Evolutionary conservation across 2,888 invertebrate species (phyloP), one percentile per base, ranked within the genome.

Genomic region (Watsonalla cultraria): DNA sequence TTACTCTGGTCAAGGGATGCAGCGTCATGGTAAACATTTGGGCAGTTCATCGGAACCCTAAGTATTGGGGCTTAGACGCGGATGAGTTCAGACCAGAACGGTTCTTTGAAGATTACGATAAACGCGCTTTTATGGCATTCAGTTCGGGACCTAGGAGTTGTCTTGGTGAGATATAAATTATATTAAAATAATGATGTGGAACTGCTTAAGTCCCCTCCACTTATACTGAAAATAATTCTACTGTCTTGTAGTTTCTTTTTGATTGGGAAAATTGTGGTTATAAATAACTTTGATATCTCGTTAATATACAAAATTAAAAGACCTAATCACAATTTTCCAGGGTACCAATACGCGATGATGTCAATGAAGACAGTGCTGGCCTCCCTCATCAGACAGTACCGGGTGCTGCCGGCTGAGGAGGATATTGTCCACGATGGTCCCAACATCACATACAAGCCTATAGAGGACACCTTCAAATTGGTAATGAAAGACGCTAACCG

Each of bases 41-140:
- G 74, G 76, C 74, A 0, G 53, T 74, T 0, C 78, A 84, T 47
- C 77, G 81, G 33, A 78, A 84, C 61, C 76, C 78, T 0, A 56
- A 55, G 2, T 77, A 78, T 60, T 85, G 84, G 84, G 83, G 83
- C 42, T 14, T 56, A 0, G 77, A 82, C 42, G 76, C 73, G 0
- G 73, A 80, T 4, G 46, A 58, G 54, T 84, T 80, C 60, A 57
- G 65, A 4, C 84, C 84, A 0, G 80, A 81, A 2, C 62, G 84
- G 6, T 84, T 84, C 58, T 47, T 78, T 0, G 64, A 64, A 2
- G 11, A 59, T 0, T 50, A 64, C 1, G 61, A 56, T 6, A 54
- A 53, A 8, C 71, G 80, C 45, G 72, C 76, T 0, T 82, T 68
- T 53, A 60, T 81, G 13, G 66, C 79, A 0, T 84, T 82, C 52